Evolutionary conservation across 2,797 vertebrate species (phyloP).

Genomic region (Danio kyathit): DNA sequence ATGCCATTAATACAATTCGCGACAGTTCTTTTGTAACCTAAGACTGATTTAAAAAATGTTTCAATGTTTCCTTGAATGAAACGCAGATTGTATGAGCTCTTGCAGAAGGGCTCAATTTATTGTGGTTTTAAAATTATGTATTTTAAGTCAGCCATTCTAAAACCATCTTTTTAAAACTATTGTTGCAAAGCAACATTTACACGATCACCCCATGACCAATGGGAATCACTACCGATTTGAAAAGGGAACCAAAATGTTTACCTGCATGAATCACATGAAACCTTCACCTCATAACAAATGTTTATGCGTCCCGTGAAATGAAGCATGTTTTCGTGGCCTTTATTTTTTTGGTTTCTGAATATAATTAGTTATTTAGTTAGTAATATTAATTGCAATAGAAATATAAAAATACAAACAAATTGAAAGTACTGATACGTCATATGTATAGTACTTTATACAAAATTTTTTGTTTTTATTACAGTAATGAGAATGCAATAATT

Average conservation of each 20-base stretch:
- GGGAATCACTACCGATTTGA: conserved; percentile 36
- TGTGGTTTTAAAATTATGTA: conserved; percentile 25
- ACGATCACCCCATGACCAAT: conserved; percentile 34
- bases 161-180: conserved; percentile 48
- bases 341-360: too few relatives aligned
- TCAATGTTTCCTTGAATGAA: conserved; percentile 53
- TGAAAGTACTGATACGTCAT: background rate
- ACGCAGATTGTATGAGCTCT: conserved; percentile 41
- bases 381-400: too few relatives aligned
- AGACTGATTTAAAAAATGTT: conserved; percentile 28
- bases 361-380: too few relatives aligned
- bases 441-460: background rate
- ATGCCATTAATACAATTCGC: background rate
- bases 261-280: background rate
- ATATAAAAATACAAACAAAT: background rate
- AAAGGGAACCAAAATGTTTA: conserved; percentile 46
- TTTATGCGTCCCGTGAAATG: background rate
- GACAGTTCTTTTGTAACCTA: conserved; percentile 4
- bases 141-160: conserved; percentile 42
- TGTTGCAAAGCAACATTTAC: conserved; percentile 63
- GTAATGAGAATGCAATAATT: too few relatives aligned
- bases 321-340: background rate
- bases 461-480: background rate
- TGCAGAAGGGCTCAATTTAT: conserved; percentile 43
- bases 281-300: background rate